A percentile compares a stretch with the other conserved stretches of the same genome.
These are phyloP conservation scores for Colaptes auratus DNA, from an alignment of 2,113 vertebrate genomes.

Conservation along the genomic window DNA sequence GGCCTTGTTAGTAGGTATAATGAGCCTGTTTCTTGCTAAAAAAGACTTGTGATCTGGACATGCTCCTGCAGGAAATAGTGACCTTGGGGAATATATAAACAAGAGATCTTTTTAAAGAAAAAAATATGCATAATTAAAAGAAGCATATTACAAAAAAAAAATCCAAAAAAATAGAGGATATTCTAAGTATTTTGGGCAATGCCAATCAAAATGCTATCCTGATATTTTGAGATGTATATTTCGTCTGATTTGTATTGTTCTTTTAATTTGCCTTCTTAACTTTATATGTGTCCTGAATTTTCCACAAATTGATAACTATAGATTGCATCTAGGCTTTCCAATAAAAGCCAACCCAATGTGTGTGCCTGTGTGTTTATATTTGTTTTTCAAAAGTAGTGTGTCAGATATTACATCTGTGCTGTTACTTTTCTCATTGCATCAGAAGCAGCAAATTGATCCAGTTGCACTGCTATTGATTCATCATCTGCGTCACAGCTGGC, in stretches of 20 bases:
- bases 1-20: conserved; percentile 77
- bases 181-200: conserved; percentile 82
- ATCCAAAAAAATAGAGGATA: conserved; percentile 56
- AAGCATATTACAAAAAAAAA: conserved; percentile 68
- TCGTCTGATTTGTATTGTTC: conserved; percentile 86
- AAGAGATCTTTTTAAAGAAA: conserved; percentile 78
- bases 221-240: conserved; percentile 87
- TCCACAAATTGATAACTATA: conserved; percentile 85
- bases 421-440: neutral
- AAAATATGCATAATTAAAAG: conserved; percentile 72
- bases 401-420: neutral
- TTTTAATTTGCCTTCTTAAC: conserved; percentile 85
- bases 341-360: conserved; percentile 85
- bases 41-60: conserved; percentile 77
- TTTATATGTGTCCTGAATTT: conserved; percentile 87
- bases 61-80: conserved; percentile 81
- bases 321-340: conserved; percentile 85
- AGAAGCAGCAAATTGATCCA: neutral
- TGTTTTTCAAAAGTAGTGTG: conserved; percentile 47
- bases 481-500: conserved; percentile 34
- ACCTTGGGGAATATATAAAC: conserved; percentile 79
- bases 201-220: conserved; percentile 83
- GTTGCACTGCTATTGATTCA: neutral
- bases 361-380: conserved; percentile 61
- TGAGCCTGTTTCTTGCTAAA: conserved; percentile 81